A percentile compares a stretch with the other conserved stretches of the same genome.
phyloP scores from a whole-genome alignment of 2,113 vertebrate genomes.

The Antigone vipio region DNA sequence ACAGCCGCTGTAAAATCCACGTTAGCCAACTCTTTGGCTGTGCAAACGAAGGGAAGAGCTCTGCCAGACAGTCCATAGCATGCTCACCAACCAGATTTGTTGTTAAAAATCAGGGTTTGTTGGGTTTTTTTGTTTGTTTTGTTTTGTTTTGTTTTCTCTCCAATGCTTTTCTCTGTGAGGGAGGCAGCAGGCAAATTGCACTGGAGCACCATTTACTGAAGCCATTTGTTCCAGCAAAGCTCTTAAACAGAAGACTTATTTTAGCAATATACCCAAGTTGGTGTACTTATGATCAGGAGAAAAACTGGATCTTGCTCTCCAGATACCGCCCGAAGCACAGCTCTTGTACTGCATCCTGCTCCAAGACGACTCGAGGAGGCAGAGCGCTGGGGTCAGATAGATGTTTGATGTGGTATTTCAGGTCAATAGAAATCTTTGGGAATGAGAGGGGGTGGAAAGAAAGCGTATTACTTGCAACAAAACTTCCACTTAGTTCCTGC shows the following conservation, averaged over 20 bases:
- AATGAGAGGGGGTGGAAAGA: not conserved
- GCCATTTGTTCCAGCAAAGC: not conserved
- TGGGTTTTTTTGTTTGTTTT: no score
- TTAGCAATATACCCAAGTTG: not conserved
- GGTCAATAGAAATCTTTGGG: not conserved
- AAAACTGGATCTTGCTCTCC: not conserved
- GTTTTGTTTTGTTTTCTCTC: not conserved
- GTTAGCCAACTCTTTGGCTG: not conserved
- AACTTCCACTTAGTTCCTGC: not conserved
- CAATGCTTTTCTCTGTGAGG: not conserved
- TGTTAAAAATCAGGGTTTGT: not conserved
- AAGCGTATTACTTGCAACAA: not conserved
- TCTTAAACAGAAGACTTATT: not conserved
- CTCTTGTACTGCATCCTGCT: not conserved
- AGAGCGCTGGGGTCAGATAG: not conserved
- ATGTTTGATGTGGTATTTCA: not conserved
- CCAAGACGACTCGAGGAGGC: rapidly evolving
- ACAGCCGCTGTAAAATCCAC: not conserved
- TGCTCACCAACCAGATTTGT: not conserved
- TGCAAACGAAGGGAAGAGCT: not conserved
- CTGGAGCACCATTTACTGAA: not conserved
- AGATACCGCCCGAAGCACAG: not conserved
- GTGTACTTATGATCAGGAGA: not conserved
- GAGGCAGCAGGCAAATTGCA: not conserved
- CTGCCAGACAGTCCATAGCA: not conserved